phyloP scores from a whole-genome alignment of 2,797 vertebrate genomes.

The Valencia hispanica region DNA sequence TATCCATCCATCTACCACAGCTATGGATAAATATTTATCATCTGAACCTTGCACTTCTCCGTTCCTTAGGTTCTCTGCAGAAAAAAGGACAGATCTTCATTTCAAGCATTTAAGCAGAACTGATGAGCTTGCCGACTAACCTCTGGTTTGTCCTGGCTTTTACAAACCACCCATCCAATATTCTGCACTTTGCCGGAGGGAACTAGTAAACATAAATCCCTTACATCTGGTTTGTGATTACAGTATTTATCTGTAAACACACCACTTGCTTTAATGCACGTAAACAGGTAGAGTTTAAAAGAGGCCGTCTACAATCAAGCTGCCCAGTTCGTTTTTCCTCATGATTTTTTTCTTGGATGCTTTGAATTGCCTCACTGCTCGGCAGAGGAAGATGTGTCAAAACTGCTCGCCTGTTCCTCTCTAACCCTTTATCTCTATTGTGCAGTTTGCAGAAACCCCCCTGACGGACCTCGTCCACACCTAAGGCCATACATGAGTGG shows the following conservation, averaged over 20 bases:
- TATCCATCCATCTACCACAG: constrained; percentile 45
- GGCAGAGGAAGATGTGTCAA: constrained; percentile 42
- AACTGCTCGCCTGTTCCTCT: constrained; percentile 43
- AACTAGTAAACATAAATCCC: constrained; percentile 8
- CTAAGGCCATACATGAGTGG: constrained; percentile 72
- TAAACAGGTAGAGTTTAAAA: constrained; percentile 39
- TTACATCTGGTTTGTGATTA: constrained; percentile 28
- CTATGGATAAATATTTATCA: constrained; percentile 64
- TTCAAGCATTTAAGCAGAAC: constrained; percentile 9
- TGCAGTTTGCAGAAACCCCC: constrained; percentile 55
- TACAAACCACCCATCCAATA: constrained; percentile 1
- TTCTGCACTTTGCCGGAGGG: neutral
- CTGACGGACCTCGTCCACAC: constrained; percentile 60
- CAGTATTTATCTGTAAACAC: constrained; percentile 27
- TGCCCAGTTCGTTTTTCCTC: constrained; percentile 1
- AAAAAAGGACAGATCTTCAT: constrained; percentile 28
- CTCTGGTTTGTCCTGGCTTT: constrained; percentile 23
- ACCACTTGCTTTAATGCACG: constrained; percentile 13
- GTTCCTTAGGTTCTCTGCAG: constrained; percentile 31
- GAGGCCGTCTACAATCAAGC: constrained; percentile 34
- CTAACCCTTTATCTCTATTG: constrained; percentile 60
- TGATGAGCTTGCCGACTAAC: constrained; percentile 45
- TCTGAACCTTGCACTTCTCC: constrained; percentile 38
- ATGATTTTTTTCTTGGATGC: constrained; percentile 20
- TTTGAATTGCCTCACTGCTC: constrained; percentile 24